Conservation (phyloP, 2,888 invertebrate genomes). For the Polyommatus icarus region DNA sequence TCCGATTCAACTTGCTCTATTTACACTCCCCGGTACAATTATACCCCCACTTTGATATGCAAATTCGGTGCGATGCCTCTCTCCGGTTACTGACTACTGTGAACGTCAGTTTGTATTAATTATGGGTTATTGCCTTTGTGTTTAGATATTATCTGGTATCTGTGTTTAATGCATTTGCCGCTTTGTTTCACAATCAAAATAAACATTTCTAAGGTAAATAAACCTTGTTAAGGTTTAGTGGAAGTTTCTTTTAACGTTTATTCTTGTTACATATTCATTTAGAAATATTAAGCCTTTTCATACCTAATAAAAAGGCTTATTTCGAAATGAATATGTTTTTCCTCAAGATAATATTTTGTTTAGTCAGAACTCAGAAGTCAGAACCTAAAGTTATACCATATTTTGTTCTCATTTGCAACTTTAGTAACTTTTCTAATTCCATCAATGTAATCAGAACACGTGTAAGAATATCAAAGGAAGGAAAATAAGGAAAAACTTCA, state of each 20-base stretch:
- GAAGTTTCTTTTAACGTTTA: background rate
- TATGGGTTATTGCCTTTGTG: slow-evolving; percentile 38
- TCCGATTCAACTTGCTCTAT: slow-evolving; percentile 76
- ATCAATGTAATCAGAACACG: background rate
- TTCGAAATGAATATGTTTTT: background rate
- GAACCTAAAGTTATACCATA: no score
- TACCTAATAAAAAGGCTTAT: background rate
- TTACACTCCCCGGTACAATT: slow-evolving; percentile 75
- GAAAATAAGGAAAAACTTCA: background rate
- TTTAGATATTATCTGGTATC: background rate
- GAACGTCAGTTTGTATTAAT: slow-evolving; percentile 57
- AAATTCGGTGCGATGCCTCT: slow-evolving; percentile 73
- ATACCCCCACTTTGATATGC: slow-evolving; percentile 77
- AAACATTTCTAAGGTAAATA: background rate
- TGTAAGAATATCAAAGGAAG: background rate
- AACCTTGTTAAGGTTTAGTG: background rate
- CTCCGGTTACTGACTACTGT: slow-evolving; percentile 50
- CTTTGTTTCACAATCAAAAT: background rate
- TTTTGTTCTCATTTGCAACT: background rate
- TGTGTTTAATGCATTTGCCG: background rate
- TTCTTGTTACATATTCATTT: background rate
- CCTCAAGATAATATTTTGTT: background rate
- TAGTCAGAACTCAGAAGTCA: no score
- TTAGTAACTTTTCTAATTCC: background rate
- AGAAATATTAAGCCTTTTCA: no score